phyloP scores from a whole-genome alignment of 2,797 vertebrate genomes.

The Halcyon leucocephala region DNA sequence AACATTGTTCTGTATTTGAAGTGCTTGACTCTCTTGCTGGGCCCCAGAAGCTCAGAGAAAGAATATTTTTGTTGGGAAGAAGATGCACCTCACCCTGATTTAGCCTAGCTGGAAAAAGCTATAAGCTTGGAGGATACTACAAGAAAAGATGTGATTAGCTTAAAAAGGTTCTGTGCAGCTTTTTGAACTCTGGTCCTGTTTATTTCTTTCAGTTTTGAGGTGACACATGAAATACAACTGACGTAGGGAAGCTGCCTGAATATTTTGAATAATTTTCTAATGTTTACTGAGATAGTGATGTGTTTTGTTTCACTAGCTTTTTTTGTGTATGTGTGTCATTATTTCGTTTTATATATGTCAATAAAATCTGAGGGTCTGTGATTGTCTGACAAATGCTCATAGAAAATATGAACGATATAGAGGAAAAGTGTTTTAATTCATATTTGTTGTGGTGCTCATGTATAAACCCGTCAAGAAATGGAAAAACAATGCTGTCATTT shows the following conservation, averaged over 20 bases:
- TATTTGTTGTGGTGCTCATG: neutral
- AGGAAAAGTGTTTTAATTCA: neutral
- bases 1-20: neutral
- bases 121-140: neutral
- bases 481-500: neutral
- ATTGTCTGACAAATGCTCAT: neutral
- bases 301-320: neutral
- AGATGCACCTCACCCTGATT: neutral
- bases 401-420: neutral
- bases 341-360: too few relatives aligned
- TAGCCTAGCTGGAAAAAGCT: neutral
- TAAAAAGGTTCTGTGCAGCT: neutral
- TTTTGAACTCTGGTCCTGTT: neutral
- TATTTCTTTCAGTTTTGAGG: neutral
- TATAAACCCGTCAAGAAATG: neutral
- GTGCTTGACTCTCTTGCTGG: neutral
- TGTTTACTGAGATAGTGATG: neutral
- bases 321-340: neutral
- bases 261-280: neutral
- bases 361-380: neutral
- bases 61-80: neutral
- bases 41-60: neutral
- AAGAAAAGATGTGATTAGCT: neutral
- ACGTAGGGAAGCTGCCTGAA: neutral
- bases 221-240: neutral